Base-by-base conservation (phyloP, 2,888 invertebrate species). In the Anthrax anthrax region DNA sequence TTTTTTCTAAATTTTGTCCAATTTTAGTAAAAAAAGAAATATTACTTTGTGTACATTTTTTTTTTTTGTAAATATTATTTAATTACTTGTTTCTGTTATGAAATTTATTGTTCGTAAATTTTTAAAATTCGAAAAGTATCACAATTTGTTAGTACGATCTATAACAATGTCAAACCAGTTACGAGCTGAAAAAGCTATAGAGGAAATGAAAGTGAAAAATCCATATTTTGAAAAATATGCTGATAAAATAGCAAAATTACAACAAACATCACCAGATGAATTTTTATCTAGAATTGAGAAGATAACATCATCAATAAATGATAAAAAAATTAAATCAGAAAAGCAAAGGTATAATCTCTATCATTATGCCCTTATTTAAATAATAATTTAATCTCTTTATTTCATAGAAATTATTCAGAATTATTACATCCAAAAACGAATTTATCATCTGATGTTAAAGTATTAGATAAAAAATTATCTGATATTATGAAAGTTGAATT, bases 171-270 rank as follows among this genome's bases (percentile, higher is more conserved):
- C 69, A 2, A 64, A 67, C 1, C 57, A 61, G 18, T 51, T 56
- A 14, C 64, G 64, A 23, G 61, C 71, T 16, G 69, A 72, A 54
- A 70, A 75, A 57, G 70, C 64, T 2, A 51, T 75, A 4, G 72
- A 76, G 16, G 65, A 72, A 16, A 55, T 77, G 8, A 66, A 65
- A 41, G 66, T 71, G 39, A 65, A 61, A 5, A 90, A 89, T 69
- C 87, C 88, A 0, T 89, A 81, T 60, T 89, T 72, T 58, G 80
- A 81, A 17, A 90, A 89, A 59, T 90, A 90, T 67, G 80, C 85
- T 0, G 67, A 73, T 2, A 85, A 86, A 62, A 84, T 90, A 52
- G 76, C 82, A 0, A 70, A 75, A 49, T 61, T 86, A 18, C 85
- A 87, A 61, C 70, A 82, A 63, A 79, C 80, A 0, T 78, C 81